Evolutionary conservation across 2,888 invertebrate species (phyloP).

Genomic region (Andrena camellia): DNA sequence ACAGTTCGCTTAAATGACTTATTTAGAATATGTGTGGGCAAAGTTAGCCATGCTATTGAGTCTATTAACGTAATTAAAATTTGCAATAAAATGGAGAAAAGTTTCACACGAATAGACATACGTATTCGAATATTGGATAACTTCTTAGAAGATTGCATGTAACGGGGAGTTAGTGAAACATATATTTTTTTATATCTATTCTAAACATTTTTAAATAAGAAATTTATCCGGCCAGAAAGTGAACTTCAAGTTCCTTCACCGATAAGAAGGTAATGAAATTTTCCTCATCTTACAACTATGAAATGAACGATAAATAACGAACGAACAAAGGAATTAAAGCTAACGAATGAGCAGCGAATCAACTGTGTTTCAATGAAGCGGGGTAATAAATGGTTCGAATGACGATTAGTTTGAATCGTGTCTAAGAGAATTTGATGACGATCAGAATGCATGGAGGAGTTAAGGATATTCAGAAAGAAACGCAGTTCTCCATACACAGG

Average conservation of each 20-base stretch:
- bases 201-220: not conserved
- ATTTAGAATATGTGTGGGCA: too few relatives aligned
- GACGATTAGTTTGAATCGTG: not conserved
- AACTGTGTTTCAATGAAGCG: not conserved
- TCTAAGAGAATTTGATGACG: conserved; percentile 6
- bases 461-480: conserved; percentile 22
- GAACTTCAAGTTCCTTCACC: not conserved
- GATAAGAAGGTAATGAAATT: not conserved
- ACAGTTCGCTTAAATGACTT: too few relatives aligned
- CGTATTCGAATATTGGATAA: too few relatives aligned
- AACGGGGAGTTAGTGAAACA: too few relatives aligned
- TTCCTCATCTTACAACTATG: too few relatives aligned
- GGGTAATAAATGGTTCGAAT: not conserved
- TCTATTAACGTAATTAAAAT: too few relatives aligned
- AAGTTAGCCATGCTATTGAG: too few relatives aligned
- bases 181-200: too few relatives aligned
- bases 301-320: conserved; percentile 3
- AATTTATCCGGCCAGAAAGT: not conserved
- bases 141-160: too few relatives aligned
- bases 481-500: conserved; percentile 4
- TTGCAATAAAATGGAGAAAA: too few relatives aligned
- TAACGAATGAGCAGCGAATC: not conserved
- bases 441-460: conserved; percentile 7
- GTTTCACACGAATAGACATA: too few relatives aligned
- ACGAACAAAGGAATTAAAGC: not conserved